Evolutionary conservation across 1,140 invertebrate species (phyloP), one percentile per base, ranked within the genome.

Genomic region (Lasioglossum baleicum): DNA sequence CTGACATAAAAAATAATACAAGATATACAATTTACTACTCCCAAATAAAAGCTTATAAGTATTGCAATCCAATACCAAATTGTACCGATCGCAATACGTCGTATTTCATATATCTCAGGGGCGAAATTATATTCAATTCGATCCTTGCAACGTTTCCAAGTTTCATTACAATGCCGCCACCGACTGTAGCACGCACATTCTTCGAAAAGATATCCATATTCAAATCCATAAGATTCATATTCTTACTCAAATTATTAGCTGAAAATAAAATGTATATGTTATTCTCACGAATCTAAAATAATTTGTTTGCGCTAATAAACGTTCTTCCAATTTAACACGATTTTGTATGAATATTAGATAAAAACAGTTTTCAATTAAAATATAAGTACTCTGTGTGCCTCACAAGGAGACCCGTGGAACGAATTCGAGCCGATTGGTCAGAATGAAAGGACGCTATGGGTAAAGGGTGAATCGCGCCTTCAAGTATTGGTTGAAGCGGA

Each of bases 81-180:
- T 93, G 92, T 84, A 92, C 91, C 83, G 90, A 89, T 83, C 90
- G 88, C 26, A 91, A 75, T 72, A 92, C 76, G 64, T 93, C 92
- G 44, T 75, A 89, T 71, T 88, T 89, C 31, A 82, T 31, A 44
- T 89, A 90, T 35, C 86, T 80, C 17, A 92, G 61, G 42, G 92
- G 92, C 61, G 86, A 75, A 44, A 91, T 74, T 74, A 93, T 75
- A 75, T 98, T 98, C 11, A 98, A 93, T 94, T 98, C 98, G 22
- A 98, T 91, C 74, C 97, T 93, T 17, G 97, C 97, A 63, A 96
- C 94, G 65, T 96, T 94, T 7, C 96, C 97, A 17, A 98, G 88
- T 82, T 95, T 94, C 81, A 98, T 92, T 7, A 96, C 96, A n/a
- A 98, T 91, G 44, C 97, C 97, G 31, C 95, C 90, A 22, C 97